Evolutionary conservation across 2,113 vertebrate species (phyloP).

Genomic region (Brachypteracias leptosomus): DNA sequence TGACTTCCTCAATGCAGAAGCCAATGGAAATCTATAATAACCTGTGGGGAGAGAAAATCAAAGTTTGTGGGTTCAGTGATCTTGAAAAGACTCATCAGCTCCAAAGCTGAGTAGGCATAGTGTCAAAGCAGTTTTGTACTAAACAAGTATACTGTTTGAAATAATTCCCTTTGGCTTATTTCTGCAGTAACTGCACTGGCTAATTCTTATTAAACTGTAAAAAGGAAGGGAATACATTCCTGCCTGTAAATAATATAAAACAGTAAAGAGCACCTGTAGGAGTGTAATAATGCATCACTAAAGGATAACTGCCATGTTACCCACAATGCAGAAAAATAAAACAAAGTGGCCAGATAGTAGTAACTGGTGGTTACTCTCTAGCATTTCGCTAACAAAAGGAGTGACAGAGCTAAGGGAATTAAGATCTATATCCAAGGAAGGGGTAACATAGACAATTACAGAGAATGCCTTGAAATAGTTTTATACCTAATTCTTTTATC

Average conservation of each 20-base stretch:
- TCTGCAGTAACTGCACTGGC: neutral
- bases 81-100: neutral
- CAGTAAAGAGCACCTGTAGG: neutral
- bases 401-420: neutral
- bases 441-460: neutral
- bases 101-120: neutral
- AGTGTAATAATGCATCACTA: neutral
- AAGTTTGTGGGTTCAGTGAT: neutral
- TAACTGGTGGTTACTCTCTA: neutral
- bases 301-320: neutral
- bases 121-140: neutral
- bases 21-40: slow-evolving; percentile 8
- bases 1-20: neutral
- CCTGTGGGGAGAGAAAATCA: neutral
- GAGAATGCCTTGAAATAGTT: neutral
- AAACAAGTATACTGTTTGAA: neutral
- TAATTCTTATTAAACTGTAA: neutral
- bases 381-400: neutral
- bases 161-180: neutral
- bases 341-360: neutral
- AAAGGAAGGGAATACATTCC: neutral
- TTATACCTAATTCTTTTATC: neutral
- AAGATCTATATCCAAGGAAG: neutral
- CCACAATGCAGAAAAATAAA: neutral
- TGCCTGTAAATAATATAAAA: neutral